A percentile compares a stretch with the other conserved stretches of the same genome.
These are phyloP conservation scores for Trachymyrmex septentrionalis DNA, from an alignment of 1,140 invertebrate genomes.

Conservation along the genomic window DNA sequence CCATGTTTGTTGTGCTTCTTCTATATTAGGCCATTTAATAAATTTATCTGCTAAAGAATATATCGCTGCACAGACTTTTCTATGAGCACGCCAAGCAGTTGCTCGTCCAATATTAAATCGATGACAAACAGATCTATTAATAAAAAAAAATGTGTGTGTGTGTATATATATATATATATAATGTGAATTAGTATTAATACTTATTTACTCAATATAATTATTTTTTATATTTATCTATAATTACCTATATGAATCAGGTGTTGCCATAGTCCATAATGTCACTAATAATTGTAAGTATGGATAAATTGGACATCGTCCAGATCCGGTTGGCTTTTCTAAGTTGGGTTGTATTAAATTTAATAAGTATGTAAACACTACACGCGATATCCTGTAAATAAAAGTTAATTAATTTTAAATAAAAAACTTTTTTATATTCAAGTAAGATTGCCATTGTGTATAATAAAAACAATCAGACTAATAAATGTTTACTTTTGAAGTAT, in stretches of 20 bases:
- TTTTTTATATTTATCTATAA: no score
- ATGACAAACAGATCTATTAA: slow-evolving; percentile 20
- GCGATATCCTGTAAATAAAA: slow-evolving; percentile 1
- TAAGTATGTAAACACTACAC: slow-evolving; percentile 2
- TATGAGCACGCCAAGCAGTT: slow-evolving; percentile 14
- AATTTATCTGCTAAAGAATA: slow-evolving; percentile 10
- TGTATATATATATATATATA: background rate
- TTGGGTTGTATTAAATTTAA: background rate
- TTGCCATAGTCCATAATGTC: no score
- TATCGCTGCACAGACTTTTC: slow-evolving; percentile 15
- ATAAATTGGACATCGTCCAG: no score
- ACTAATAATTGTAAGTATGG: no score
- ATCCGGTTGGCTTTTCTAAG: background rate
- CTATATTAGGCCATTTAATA: slow-evolving; percentile 16
- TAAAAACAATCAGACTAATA: background rate
- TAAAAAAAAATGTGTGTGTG: background rate
- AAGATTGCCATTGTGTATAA: background rate
- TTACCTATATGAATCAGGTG: no score
- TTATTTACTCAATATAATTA: background rate
- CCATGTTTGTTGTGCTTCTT: slow-evolving; percentile 10
- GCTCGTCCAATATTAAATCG: slow-evolving; percentile 22
- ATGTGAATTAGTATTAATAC: background rate
- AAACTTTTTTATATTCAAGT: background rate
- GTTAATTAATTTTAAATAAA: background rate
- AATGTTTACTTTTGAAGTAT: background rate